Evolutionary conservation across 2,797 vertebrate genomes (phyloP), one percentile per base, ranked within the genome.

Genomic region (Gallinago nigripennis): DNA sequence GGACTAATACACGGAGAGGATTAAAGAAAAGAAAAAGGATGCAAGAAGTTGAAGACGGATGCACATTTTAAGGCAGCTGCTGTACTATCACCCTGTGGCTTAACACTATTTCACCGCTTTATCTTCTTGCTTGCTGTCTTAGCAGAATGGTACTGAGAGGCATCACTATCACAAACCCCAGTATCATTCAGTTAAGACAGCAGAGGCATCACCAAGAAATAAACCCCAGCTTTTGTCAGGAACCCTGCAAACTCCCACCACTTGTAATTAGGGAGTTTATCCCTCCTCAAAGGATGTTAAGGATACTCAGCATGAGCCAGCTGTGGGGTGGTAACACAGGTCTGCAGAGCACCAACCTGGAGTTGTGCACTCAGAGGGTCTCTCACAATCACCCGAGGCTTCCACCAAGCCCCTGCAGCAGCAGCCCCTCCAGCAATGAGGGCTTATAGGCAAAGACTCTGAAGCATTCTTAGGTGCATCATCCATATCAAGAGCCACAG

Each of bases 21-120:
- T 82, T 82, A 86, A 70, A 85, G 27, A 70, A 73, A 69, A 65
- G 16, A 37, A 85, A 91, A 93, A 63, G 24, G 37, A 54, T 39
- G 27, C 21, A 82, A 65, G 35, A 65, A 65, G 46, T 15, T 82
- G 71, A 69, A 92, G 87, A 72, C 0, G 0, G 66, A 66, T 50
- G 57, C 23, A 10, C 3, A 1, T 69, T 91, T 65, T 72, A 88
- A 83, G 33, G 13, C 21, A 90, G n/a, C 30, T 86, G 77, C 72
- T 84, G 50, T 54, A 77, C 27, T 64, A 19, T 86, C 82, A 65
- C 27, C 17, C 43, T 79, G 54, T 69, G 66, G 65, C 80, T 92
- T 85, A 75, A 90, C 37, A 54, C 20, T 51, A 85, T 65, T 95
- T 78, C 63, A 80, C 50, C 5, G 1, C 46, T 91, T 83, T 37